Percentiles rank a stretch among this genome's conserved stretches.
Conservation (phyloP, 37 sponge, comb jelly and placozoan genomes). For the Mnemiopsis leidyi region DNA sequence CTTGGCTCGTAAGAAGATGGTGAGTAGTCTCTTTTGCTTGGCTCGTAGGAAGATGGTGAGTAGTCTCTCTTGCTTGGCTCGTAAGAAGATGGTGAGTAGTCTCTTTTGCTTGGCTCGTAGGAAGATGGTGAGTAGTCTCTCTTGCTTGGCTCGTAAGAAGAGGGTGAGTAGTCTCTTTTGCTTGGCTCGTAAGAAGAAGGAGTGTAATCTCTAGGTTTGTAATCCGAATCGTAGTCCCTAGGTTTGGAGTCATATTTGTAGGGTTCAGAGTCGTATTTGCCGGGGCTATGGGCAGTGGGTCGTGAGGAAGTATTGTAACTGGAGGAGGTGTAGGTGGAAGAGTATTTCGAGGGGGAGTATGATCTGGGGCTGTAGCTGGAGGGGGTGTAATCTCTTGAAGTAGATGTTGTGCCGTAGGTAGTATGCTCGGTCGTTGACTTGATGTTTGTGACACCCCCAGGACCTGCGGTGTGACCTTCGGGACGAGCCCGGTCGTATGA, state of each 20-base stretch:
- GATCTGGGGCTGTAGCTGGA: not conserved
- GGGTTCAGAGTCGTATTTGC: not conserved
- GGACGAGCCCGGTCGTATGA: not conserved
- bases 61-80: constrained; percentile 14
- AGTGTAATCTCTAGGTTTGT: constrained; percentile 12
- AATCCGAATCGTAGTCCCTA: not conserved
- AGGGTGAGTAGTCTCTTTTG: not conserved
- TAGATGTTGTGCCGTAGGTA: not conserved
- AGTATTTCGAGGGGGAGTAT: constrained; percentile 20
- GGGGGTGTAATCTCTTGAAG: not conserved
- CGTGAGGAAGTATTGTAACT: not conserved
- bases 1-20: not conserved
- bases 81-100: constrained; percentile 19
- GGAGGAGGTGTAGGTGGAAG: not conserved
- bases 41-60: not conserved
- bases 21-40: not conserved
- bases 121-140: not conserved
- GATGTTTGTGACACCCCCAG: not conserved
- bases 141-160: not conserved
- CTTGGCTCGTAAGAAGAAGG: not conserved
- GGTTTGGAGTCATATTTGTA: not conserved
- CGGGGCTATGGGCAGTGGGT: not conserved
- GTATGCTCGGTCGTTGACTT: not conserved
- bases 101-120: not conserved
- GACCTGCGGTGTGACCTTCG: not conserved